Evolutionary conservation across 2,113 vertebrate species (phyloP), one percentile per base, ranked within the genome.

Genomic region (Lycaon pictus): DNA sequence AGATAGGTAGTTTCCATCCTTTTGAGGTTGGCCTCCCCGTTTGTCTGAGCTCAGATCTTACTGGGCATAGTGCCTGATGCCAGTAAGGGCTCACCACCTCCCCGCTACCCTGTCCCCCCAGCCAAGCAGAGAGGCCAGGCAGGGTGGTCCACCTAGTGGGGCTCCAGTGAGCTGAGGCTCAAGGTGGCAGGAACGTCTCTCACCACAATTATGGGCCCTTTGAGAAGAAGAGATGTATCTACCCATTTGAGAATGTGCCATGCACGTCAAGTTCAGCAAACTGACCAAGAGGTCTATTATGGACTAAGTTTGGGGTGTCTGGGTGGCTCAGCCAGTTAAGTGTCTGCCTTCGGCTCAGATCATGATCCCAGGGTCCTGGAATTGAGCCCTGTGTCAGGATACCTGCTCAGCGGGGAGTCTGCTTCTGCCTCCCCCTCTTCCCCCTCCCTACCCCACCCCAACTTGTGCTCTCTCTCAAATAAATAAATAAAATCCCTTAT

Each of bases 91-190:
- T 71, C 53, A 43, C 56, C 2, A 2, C 16, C 58, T 13, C 58
- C 13, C 23, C 19, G 53, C 27, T 55, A 3, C 9, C n/a, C n/a
- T 10, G 13, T 7, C 0, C 0, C 51, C 19, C 10, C 3, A 22
- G 27, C 60, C 85, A 51, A 90, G 43, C 81, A 65, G 65, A 79
- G 22, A 69, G n/a, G 35, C 48, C 25, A 22, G 60, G 19, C 32
- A 8, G 51, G 53, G 48, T 55, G 51, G 79, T 43, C 60, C 19
- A 93, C 55, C 55, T 58, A 22, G 2, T 16, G 27, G 32, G 62
- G 48, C 22, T 25, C 65, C 85, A 35, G 0, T 16, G 56, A 53
- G n/a, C 81, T 71, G 15, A 22, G 17, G 56, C 37, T 43, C 43
- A 43, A 90, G 51, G 83, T 12, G 32, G 17, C 67, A 81, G 29